phyloP scores from a whole-genome alignment of 2,113 vertebrate species.

The Nerophis ophidion region DNA sequence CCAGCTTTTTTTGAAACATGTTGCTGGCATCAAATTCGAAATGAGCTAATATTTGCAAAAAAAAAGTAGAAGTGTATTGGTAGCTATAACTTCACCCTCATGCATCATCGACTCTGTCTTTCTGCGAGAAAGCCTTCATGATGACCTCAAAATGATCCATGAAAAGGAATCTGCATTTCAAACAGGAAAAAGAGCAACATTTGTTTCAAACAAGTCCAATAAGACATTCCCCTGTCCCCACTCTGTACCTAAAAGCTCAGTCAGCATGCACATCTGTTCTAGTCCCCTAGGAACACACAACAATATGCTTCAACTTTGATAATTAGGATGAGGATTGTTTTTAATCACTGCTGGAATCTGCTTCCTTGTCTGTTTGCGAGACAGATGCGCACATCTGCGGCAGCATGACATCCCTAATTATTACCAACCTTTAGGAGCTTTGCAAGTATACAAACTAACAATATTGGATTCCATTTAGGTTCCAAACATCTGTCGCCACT shows the following conservation, averaged over 20 bases:
- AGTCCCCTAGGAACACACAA: constrained; percentile 35
- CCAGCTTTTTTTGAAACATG: no score
- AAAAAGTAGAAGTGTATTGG: background rate
- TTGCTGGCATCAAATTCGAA: no score
- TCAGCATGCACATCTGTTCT: constrained; percentile 53
- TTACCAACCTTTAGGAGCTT: constrained; percentile 18
- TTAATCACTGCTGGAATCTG: constrained; percentile 49
- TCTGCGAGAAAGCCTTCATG: background rate
- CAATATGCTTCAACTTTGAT: constrained; percentile 51
- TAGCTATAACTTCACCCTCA: background rate
- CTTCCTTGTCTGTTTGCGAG: constrained; percentile 29
- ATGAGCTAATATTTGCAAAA: no score
- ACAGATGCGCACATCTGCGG: constrained; percentile 42
- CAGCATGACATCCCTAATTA: constrained; percentile 13
- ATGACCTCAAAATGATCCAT: background rate
- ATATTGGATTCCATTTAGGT: background rate
- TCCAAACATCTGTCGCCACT: background rate
- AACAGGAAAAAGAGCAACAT: background rate
- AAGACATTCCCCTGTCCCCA: background rate
- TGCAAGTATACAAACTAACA: background rate
- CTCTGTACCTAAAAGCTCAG: constrained; percentile 29
- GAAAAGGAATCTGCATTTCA: background rate
- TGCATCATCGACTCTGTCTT: no score
- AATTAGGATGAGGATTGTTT: constrained; percentile 21
- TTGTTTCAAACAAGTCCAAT: background rate